Base-by-base conservation (phyloP, 2,888 invertebrate species). In the Crematogaster levior region DNA sequence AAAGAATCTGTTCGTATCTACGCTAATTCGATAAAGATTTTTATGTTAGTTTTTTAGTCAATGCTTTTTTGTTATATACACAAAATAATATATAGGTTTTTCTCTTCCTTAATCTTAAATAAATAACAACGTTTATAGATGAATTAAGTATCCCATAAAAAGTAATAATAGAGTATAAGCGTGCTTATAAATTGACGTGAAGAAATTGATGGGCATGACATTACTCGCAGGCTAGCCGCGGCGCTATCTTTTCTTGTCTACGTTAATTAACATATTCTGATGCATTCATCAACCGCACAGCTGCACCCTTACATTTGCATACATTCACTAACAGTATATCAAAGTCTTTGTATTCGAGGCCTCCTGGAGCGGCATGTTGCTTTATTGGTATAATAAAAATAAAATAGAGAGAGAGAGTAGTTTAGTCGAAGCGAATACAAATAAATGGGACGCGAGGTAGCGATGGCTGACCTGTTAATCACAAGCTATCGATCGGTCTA, bases 381-480 rank as follows among this genome's bases (percentile, higher is more conserved):
- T 68, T 79, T 68, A 68, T 68, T 58, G 77, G 70, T 34, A 46
- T 79, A 77, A 68, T 77, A 79, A 79, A 79, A 79, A 79, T 79
- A 79, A 68, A 79, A 40, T 21, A 34, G 60, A 60, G 34, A 56
- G 58, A 60, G n/a, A 30, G 9, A 30, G 48, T 34, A n/a, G 40
- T 21, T n/a, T n/a, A 56, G 12, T 34, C 43, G 70, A 21, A 58
- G 77, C 77, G 70, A 70, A 24, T 18, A 27, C 43, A 68, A 79
- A 21, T 56, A 77, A 77, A 56, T 77, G 70, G 70, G 18, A 79
- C 70, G 27, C 27, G 34, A 58, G 68, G 43, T 68, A 79, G 43
- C 56, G 75, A 72, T 65, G 66, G 81, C 51, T 83, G 83, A 73
- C 81, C 66, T 72, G 83, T 81, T 81, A 80, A 81, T 81, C 65